These are phyloP conservation scores for Ciconia boyciana DNA, from an alignment of 2,113 vertebrate species.

Conservation along the genomic window DNA sequence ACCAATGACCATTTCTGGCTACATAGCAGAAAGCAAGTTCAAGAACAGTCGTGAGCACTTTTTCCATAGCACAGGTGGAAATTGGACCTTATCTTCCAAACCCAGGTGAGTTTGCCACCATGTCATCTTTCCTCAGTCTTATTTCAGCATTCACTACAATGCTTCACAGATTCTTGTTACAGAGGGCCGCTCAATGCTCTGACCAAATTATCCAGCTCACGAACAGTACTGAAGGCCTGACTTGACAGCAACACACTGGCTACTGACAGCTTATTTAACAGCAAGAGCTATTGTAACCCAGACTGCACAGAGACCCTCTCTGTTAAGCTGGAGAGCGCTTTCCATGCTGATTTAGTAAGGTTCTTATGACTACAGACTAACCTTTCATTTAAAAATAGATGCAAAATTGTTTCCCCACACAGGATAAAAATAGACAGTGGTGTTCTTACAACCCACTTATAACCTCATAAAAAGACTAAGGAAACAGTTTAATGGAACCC, in stretches of 20 bases:
- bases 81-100: not conserved
- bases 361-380: slow-evolving; percentile 20
- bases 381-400: slow-evolving; percentile 44
- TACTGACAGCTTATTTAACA: not conserved
- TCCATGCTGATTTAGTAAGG: not conserved
- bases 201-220: not conserved
- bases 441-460: not conserved
- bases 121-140: not conserved
- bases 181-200: not conserved
- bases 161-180: not conserved
- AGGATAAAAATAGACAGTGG: slow-evolving; percentile 24
- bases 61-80: not conserved
- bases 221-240: not conserved
- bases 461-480: not conserved
- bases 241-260: not conserved
- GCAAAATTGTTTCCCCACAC: not conserved
- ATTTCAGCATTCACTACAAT: not conserved
- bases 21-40: not conserved
- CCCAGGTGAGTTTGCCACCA: not conserved
- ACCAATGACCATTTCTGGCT: not conserved
- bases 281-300: not conserved
- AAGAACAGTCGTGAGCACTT: not conserved
- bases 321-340: not conserved
- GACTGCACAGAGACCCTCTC: not conserved
- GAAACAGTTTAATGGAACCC: not conserved